phyloP scores from a whole-genome alignment of 2,113 vertebrate genomes.

The Poecilia latipinna region DNA sequence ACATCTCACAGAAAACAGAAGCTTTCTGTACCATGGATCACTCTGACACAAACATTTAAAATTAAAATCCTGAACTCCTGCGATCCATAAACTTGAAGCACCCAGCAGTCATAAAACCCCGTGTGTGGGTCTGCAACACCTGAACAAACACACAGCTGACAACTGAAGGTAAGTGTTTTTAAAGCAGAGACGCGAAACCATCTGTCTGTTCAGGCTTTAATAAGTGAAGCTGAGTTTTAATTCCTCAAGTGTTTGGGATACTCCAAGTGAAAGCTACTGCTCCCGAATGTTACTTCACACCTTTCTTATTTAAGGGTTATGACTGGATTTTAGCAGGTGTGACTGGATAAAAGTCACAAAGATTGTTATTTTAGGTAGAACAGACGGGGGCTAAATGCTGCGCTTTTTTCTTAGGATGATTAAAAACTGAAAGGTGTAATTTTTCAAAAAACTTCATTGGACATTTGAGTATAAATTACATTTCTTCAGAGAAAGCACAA shows the following conservation, averaged over 20 bases:
- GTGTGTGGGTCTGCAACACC: constrained; percentile 81
- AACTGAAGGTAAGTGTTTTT: constrained; percentile 34
- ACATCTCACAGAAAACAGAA: not conserved
- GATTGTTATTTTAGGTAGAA: constrained; percentile 34
- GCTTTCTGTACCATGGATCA: not conserved
- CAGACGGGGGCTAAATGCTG: constrained; percentile 16
- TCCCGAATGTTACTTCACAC: constrained; percentile 44
- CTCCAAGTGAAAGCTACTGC: constrained; percentile 20
- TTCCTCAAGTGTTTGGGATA: constrained; percentile 30
- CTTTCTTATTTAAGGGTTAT: constrained; percentile 50
- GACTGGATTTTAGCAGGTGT: constrained; percentile 51
- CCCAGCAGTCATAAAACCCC: constrained; percentile 81
- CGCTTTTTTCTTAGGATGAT: constrained; percentile 34
- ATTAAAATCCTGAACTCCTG: constrained; percentile 81
- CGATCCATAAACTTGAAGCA: constrained; percentile 85
- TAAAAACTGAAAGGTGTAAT: constrained; percentile 31
- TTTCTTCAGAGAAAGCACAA: not conserved
- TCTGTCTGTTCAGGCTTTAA: constrained; percentile 17
- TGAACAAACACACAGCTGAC: constrained; percentile 88
- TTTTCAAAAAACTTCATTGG: constrained; percentile 33
- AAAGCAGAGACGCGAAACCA: not conserved
- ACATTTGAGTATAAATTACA: constrained; percentile 13
- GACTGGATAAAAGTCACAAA: constrained; percentile 42
- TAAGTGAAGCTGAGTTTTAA: constrained; percentile 26
- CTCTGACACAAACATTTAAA: constrained; percentile 70